Evolutionary conservation across 1,140 invertebrate species (phyloP).

Genomic region (Drosophila sulfurigaster): DNA sequence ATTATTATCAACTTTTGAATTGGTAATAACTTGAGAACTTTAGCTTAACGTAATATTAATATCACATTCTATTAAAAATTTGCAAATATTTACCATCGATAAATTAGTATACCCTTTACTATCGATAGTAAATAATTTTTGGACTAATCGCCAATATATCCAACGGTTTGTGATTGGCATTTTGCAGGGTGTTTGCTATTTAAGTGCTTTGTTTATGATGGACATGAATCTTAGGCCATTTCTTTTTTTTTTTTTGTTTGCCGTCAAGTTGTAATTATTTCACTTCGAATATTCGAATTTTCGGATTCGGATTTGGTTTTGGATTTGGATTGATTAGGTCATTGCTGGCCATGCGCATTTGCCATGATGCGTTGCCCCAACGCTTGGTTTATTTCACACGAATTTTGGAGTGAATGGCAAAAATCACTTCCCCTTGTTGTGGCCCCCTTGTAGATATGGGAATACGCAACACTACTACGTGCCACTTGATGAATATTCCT

Average conservation of each 20-base stretch:
- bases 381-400: constrained; percentile 24
- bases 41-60: too few species aligned
- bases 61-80: too few species aligned
- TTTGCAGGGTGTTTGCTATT: background rate
- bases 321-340: constrained; percentile 26
- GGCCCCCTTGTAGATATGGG: too few species aligned
- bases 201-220: background rate
- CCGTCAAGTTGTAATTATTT: constrained; percentile 17
- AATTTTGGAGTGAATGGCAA: constrained; percentile 2
- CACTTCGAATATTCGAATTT: background rate
- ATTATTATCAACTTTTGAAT: too few species aligned
- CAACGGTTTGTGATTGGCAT: too few species aligned
- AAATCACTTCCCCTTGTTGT: background rate
- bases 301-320: too few species aligned
- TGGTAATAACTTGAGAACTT: too few species aligned
- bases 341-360: constrained; percentile 8
- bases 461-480: constrained; percentile 27
- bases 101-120: too few species aligned
- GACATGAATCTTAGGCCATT: constrained; percentile 11
- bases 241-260: background rate
- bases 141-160: too few species aligned
- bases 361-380: background rate
- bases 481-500: constrained; percentile 45
- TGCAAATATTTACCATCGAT: too few species aligned
- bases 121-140: too few species aligned